Evolutionary conservation across 2,888 invertebrate genomes (phyloP).

Genomic region (Nemoura dubitans): DNA sequence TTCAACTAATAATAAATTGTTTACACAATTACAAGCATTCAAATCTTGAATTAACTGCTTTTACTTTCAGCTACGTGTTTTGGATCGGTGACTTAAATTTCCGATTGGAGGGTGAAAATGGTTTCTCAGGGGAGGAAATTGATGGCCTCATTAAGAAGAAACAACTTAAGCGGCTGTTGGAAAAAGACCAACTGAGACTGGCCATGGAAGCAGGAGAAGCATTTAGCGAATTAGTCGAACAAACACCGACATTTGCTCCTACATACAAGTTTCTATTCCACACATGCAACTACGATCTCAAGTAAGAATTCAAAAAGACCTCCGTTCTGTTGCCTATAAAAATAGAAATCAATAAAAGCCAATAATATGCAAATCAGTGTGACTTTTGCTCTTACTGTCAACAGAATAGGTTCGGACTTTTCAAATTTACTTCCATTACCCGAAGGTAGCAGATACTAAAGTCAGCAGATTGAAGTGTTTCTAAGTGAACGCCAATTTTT

Average conservation of each 20-base stretch:
- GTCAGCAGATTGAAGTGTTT: no score
- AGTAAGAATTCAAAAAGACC: constrained; percentile 72
- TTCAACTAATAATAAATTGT: no score
- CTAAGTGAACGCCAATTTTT: no score
- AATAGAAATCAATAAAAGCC: no score
- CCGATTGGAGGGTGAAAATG: constrained; percentile 73
- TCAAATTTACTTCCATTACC: no score
- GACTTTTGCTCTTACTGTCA: no score
- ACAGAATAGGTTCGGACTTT: no score
- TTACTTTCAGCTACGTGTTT: constrained; percentile 78
- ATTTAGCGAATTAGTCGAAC: constrained; percentile 83
- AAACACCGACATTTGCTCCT: constrained; percentile 80
- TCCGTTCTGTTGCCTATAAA: no score
- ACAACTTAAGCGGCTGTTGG: constrained; percentile 71
- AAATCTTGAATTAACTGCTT: no score
- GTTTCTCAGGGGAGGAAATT: constrained; percentile 73
- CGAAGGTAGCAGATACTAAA: no score
- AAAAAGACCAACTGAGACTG: constrained; percentile 78
- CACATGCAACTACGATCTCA: constrained; percentile 79
- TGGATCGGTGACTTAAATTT: constrained; percentile 94
- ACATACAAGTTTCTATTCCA: constrained; percentile 87
- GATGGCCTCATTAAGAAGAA: constrained; percentile 71
- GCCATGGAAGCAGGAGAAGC: constrained; percentile 80
- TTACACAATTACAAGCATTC: no score
- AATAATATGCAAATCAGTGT: no score